Evolutionary conservation across 2,888 invertebrate genomes (phyloP), one percentile per base, ranked within the genome.

Genomic region (Epirrita christyi): DNA sequence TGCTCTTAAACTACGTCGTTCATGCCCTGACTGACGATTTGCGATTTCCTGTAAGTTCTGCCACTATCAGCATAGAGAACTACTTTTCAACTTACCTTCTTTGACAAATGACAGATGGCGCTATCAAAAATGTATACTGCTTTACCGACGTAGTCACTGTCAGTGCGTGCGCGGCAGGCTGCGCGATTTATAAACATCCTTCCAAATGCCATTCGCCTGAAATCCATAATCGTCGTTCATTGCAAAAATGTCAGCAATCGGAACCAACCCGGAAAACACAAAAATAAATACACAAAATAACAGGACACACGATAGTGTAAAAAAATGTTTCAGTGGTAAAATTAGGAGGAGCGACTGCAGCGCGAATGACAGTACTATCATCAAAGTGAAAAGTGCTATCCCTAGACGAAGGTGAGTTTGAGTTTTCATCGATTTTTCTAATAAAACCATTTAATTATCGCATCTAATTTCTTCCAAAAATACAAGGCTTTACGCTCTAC

Each of bases 101-200:
- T 41, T 43, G 27, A 21, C 21, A 21, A 21, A 2, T 21, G 4
- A 50, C n/a, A 80, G 80, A 81, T 80, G 85, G 72, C 85, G 73
- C 70, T 72, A 1, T 37, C 14, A n/a, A 4, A 34, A 27, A 28
- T 0, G 7, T 6, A 5, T n/a, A 14, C 82, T 85, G 76, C 61
- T 83, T 78, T 80, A 85, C 67, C 86, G 75, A 84, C 81, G 21
- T 45, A 57, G 64, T 36, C 47, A 43, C 1, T 77, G 81, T 83
- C 84, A 81, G 60, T 55, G 79, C 74, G 86, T 92, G 92, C 92
- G 91, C 91, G 88, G 82, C 85, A 79, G 80, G 70, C 78, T 92
- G 92, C 91, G 91, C 89, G 88, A 84, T 85, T 85, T 91, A 90
- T 85, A 90, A 91, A 91, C 87, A 85, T 89, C 85, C 76, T 75